These are phyloP conservation scores for Liolophura sinensis DNA, from an alignment of 1,140 invertebrate species.

Conservation along the genomic window DNA sequence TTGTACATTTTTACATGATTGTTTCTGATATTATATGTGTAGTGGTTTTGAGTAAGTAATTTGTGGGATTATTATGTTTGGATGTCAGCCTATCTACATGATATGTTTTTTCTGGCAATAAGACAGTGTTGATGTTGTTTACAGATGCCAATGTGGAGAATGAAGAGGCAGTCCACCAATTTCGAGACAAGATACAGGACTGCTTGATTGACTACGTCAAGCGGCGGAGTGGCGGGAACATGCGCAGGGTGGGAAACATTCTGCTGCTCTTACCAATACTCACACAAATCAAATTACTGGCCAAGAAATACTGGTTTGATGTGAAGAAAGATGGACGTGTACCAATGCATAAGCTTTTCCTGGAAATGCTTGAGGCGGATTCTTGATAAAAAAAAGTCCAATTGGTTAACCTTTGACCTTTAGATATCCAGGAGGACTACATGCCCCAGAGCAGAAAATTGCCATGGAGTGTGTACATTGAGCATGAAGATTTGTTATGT, in stretches of 20 bases:
- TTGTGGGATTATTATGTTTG: too few species aligned
- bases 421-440: too few species aligned
- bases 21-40: too few species aligned
- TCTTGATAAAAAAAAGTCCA: constrained; percentile 33
- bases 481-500: too few species aligned
- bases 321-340: constrained; percentile 86
- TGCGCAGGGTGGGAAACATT: constrained; percentile 78
- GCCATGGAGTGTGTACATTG: too few species aligned
- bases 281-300: constrained; percentile 80
- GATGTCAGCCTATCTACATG: too few species aligned
- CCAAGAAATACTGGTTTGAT: constrained; percentile 87
- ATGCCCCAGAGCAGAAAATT: too few species aligned
- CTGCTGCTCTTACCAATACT: constrained; percentile 86
- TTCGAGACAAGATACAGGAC: constrained; percentile 84
- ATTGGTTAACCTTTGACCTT: neutral
- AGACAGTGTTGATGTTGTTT: constrained; percentile 15
- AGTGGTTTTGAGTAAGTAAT: too few species aligned
- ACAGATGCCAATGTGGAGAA: constrained; percentile 85
- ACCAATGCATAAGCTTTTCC: constrained; percentile 94
- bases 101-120: neutral
- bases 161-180: constrained; percentile 77
- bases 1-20: too few species aligned
- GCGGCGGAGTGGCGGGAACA: constrained; percentile 67
- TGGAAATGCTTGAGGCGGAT: constrained; percentile 88
- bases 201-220: constrained; percentile 83